Evolutionary conservation across 1,140 invertebrate genomes (phyloP), one percentile per base, ranked within the genome.

Genomic region (Scaptomyza hsui): DNA sequence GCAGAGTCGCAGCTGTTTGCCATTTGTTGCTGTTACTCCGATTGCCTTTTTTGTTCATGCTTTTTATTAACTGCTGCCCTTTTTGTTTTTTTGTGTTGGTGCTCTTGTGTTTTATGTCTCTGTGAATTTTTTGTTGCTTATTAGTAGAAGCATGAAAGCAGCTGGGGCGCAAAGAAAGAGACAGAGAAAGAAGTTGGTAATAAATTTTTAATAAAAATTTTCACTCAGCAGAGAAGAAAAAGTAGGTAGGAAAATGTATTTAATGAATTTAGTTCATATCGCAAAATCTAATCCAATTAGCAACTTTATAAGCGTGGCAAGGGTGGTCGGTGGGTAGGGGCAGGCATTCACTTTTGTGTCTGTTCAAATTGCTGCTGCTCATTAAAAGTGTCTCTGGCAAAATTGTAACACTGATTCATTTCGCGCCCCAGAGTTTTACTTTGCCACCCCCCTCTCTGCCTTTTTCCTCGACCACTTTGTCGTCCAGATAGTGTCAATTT

Each of bases 261-360:
- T 85, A 86, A 85, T 85, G 69, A 86, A 86, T 86, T 72, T 71
- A 60, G 63, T 80, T 77, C 64, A 88, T 77, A 88, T 86, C 70
- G 69, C 59, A 68, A 88, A 88, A 86, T 86, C 70, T 88, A 88
- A 86, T 86, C 82, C 81, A 86, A 86, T 86, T 86, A 86, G 82
- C 73, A 88, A 86, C 61, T 86, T 86, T 86, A 48, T 81, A 72
- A 67, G 52, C 32, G 26, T n/a, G 35, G 53, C 12, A 44, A 13
- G 16, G 15, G 21, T 0, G 29, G 12, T n/a, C 12, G 32, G 44
- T 24, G 2, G n/a, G 3, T n/a, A n/a, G 6, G n/a, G 21, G 21
- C 12, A n/a, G 24, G 15, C 18, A 21, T 39, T 13, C 19, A 32
- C 18, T 39, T 49, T 48, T 42, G 49, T 48, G 24, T 67, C 47